These are phyloP conservation scores for Mystacides longicornis DNA, from an alignment of 2,888 invertebrate genomes.

Conservation along the genomic window DNA sequence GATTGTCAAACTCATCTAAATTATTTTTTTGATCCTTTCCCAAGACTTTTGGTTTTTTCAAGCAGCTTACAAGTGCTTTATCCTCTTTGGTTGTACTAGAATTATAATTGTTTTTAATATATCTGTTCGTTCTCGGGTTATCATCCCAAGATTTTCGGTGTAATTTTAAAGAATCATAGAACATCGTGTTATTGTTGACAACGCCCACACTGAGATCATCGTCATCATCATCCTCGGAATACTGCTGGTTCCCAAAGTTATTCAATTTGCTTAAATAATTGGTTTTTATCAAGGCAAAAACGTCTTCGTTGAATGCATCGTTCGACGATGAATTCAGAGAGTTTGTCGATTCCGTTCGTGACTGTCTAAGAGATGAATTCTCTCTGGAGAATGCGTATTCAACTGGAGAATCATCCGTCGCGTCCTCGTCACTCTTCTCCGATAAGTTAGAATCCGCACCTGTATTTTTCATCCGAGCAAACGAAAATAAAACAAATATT, in stretches of 20 bases:
- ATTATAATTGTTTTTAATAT: background rate
- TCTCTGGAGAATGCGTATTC: background rate
- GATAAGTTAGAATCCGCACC: too few relatives aligned
- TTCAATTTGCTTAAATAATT: conserved; percentile 40
- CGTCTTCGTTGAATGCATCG: conserved; percentile 5
- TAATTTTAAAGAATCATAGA: conserved; percentile 12
- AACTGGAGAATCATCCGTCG: too few relatives aligned
- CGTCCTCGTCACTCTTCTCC: background rate
- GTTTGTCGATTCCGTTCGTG: background rate
- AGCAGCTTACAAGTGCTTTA: background rate
- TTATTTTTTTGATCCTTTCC: background rate
- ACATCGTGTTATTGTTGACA: conserved; percentile 9
- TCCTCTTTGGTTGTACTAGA: background rate
- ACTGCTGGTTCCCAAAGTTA: conserved; percentile 1
- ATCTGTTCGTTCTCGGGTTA: background rate
- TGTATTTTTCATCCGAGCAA: too few relatives aligned
- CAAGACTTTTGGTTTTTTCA: too few relatives aligned
- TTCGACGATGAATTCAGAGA: conserved; percentile 7
- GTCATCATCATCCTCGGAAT: background rate
- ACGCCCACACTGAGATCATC: background rate
- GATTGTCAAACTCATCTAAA: background rate
- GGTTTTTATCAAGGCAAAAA: conserved; percentile 29
- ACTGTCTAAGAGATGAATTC: background rate
- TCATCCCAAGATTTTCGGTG: background rate
- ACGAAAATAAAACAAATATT: too few relatives aligned